These are phyloP conservation scores for Gymnoscelis rufifasciata DNA, from an alignment of 2,888 invertebrate genomes.

Conservation along the genomic window DNA sequence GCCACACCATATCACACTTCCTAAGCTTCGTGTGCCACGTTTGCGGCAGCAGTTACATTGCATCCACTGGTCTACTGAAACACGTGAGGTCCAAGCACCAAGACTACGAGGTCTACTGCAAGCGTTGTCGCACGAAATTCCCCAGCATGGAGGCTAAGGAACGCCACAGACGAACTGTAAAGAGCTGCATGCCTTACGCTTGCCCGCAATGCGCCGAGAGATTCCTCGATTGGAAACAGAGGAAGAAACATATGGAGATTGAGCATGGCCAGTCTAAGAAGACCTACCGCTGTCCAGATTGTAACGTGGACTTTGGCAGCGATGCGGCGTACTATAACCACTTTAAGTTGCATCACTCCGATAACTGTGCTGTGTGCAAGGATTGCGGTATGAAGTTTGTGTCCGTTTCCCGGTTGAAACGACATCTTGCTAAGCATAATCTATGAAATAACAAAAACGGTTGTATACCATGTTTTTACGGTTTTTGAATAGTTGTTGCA, in stretches of 20 bases:
- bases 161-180: slow-evolving; percentile 55
- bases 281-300: slow-evolving; percentile 53
- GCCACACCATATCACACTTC: slow-evolving; percentile 67
- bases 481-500: no score
- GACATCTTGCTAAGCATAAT: slow-evolving; percentile 59
- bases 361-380: slow-evolving; percentile 59
- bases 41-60: slow-evolving; percentile 64
- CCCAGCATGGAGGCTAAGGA: slow-evolving; percentile 67
- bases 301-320: slow-evolving; percentile 52
- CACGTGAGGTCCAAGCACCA: slow-evolving; percentile 64
- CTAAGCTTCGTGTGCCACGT: slow-evolving; percentile 63
- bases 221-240: slow-evolving; percentile 56
- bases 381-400: slow-evolving; percentile 64
- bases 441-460: neutral
- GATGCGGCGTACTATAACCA: slow-evolving; percentile 62
- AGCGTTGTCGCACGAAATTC: slow-evolving; percentile 57
- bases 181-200: slow-evolving; percentile 64
- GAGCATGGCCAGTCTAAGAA: slow-evolving; percentile 54
- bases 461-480: no score
- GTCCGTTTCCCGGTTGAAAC: slow-evolving; percentile 53
- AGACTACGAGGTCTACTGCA: slow-evolving; percentile 58
- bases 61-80: slow-evolving; percentile 55
- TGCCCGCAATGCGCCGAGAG: slow-evolving; percentile 61
- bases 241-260: slow-evolving; percentile 59
- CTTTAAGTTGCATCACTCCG: slow-evolving; percentile 61